Evolutionary conservation across 2,113 vertebrate species (phyloP).

Genomic region (Cyanoliseus patagonus): DNA sequence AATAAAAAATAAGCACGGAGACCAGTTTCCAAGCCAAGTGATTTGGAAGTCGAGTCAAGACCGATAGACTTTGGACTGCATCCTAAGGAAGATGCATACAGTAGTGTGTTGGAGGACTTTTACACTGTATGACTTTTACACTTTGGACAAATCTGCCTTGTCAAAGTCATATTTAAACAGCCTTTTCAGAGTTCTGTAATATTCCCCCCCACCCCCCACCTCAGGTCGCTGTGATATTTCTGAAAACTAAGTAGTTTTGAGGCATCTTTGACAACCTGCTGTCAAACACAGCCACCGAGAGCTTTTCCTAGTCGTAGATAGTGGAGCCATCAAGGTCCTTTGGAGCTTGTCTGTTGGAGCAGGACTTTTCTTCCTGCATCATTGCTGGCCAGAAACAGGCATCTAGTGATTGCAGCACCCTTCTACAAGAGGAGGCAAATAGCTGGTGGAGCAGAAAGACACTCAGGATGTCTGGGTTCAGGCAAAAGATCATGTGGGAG

Average conservation of each 20-base stretch:
- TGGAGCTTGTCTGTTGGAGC: accelerated
- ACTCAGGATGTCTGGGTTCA: not conserved
- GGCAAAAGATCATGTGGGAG: accelerated
- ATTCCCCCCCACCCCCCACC: accelerated
- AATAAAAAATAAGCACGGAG: not conserved
- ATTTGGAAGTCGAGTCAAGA: not conserved
- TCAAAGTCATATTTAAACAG: not conserved
- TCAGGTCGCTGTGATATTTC: not conserved
- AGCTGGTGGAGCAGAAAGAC: not conserved
- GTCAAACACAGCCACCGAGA: not conserved
- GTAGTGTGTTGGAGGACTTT: not conserved
- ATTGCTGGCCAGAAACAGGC: not conserved
- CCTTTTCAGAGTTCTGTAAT: not conserved
- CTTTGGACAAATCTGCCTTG: not conserved
- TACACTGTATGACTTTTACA: not conserved
- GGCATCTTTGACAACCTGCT: not conserved
- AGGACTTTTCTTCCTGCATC: accelerated
- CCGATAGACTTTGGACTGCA: not conserved
- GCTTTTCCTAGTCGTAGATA: not conserved
- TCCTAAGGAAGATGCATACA: not conserved
- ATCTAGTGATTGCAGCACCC: not conserved
- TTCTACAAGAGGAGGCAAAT: not conserved
- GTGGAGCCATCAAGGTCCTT: not conserved
- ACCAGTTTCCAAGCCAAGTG: not conserved
- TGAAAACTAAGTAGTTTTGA: not conserved